Percentiles rank a stretch among this genome's conserved stretches.
These are phyloP conservation scores for Drosophila nigritarsus DNA, from an alignment of 2,888 invertebrate genomes.

Conservation along the genomic window DNA sequence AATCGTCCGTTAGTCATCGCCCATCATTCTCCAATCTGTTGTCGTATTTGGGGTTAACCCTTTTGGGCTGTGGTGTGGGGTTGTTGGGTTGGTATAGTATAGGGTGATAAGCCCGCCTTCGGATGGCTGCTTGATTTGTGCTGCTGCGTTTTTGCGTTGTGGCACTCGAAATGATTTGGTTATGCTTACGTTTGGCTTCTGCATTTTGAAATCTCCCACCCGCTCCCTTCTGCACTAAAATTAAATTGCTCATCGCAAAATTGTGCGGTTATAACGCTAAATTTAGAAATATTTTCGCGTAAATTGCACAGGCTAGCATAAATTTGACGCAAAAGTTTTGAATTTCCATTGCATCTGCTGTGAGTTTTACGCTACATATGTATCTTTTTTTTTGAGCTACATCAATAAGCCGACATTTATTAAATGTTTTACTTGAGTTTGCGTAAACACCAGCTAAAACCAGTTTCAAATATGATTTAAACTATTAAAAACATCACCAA, in stretches of 20 bases:
- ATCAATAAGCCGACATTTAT: neutral
- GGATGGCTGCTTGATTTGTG: conserved; percentile 46
- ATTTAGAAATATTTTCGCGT: conserved; percentile 62
- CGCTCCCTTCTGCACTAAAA: conserved; percentile 24
- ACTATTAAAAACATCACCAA: neutral
- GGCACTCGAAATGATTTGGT: conserved; percentile 32
- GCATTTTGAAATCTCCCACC: conserved; percentile 1
- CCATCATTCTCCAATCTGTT: conserved; percentile 34
- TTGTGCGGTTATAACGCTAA: conserved; percentile 73
- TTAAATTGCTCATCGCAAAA: conserved; percentile 76
- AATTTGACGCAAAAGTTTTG: neutral
- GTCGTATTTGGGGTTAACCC: conserved; percentile 59
- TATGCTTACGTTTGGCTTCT: conserved; percentile 20
- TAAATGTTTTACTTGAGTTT: neutral
- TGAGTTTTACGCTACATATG: too few relatives aligned
- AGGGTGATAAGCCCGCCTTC: conserved; percentile 20
- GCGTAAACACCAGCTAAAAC: neutral
- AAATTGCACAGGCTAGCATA: conserved; percentile 43
- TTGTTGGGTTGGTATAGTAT: neutral
- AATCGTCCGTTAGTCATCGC: conserved; percentile 52
- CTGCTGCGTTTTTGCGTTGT: conserved; percentile 33
- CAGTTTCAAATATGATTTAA: neutral
- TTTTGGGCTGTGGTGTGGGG: conserved; percentile 1
- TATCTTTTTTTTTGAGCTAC: neutral
- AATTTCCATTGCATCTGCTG: neutral